Conservation (phyloP, 2,888 invertebrate species). For the Lithosia quadra region DNA sequence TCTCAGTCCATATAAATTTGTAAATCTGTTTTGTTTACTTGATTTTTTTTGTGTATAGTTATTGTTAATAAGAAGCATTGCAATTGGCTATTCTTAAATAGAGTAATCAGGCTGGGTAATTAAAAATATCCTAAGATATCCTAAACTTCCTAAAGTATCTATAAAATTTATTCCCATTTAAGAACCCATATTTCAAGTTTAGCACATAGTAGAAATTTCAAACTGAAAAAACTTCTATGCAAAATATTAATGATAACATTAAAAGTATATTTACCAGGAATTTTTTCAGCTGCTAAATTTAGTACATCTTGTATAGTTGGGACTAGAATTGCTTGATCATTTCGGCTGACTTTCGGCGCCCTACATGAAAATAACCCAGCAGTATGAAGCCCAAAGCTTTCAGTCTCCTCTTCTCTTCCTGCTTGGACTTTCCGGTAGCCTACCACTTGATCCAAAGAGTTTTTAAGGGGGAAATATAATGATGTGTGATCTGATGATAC, state of each 20-base stretch:
- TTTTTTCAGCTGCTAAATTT: slow-evolving; percentile 79
- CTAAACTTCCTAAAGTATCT: not conserved
- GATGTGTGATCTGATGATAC: slow-evolving; percentile 82
- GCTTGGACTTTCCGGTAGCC: slow-evolving; percentile 89
- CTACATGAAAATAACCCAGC: slow-evolving; percentile 77
- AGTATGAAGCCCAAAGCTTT: slow-evolving; percentile 69
- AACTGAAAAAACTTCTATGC: not conserved
- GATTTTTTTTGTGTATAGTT: no score
- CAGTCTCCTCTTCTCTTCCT: slow-evolving; percentile 74
- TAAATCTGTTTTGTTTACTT: no score
- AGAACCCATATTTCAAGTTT: not conserved
- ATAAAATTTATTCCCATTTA: not conserved
- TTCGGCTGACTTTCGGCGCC: slow-evolving; percentile 66
- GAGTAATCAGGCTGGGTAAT: not conserved
- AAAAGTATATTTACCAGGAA: slow-evolving; percentile 71
- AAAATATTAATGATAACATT: not conserved
- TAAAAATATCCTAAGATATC: not conserved
- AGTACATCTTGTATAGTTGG: slow-evolving; percentile 80
- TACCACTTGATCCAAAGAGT: slow-evolving; percentile 87
- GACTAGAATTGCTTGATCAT: slow-evolving; percentile 83
- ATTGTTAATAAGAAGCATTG: no score
- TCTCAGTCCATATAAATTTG: no score
- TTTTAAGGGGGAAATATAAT: slow-evolving; percentile 90
- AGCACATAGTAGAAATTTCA: not conserved
- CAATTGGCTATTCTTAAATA: no score